Evolutionary conservation across 1,140 invertebrate species (phyloP).

Genomic region (Megalopta genalis): DNA sequence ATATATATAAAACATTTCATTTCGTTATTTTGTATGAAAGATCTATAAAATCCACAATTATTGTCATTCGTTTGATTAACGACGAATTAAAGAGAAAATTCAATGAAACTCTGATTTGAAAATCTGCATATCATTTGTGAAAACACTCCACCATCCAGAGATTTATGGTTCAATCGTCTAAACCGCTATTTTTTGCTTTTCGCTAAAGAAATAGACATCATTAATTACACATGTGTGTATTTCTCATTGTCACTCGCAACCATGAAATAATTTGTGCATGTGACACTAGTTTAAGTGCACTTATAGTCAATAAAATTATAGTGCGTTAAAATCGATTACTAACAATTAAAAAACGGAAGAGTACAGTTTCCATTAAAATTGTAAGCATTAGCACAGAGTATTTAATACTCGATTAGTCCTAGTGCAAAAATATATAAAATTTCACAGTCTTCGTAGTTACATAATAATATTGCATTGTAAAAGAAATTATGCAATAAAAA

Average conservation of each 20-base stretch:
- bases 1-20: background rate
- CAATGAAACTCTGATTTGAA: constrained; percentile 23
- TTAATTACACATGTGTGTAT: constrained; percentile 51
- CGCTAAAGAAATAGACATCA: constrained; percentile 66
- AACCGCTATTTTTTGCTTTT: constrained; percentile 57
- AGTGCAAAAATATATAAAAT: constrained; percentile 25
- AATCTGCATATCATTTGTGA: constrained; percentile 28
- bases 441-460: constrained; percentile 11
- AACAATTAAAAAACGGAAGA: background rate
- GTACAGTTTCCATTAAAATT: constrained; percentile 14
- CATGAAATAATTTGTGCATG: constrained; percentile 35
- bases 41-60: constrained; percentile 5
- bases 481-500: constrained; percentile 14
- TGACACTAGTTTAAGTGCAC: constrained; percentile 47
- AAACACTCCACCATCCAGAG: constrained; percentile 47
- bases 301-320: constrained; percentile 40
- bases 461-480: constrained; percentile 6
- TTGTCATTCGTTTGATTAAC: constrained; percentile 14
- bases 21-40: background rate
- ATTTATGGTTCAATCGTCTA: constrained; percentile 53
- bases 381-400: constrained; percentile 14
- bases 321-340: constrained; percentile 34
- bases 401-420: constrained; percentile 20
- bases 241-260: constrained; percentile 13
- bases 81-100: background rate